A percentile compares a stretch with the other conserved stretches of the same genome.
These are phyloP conservation scores for Enteromius argenteus DNA, from an alignment of 2,797 vertebrate species.

Conservation along the genomic window DNA sequence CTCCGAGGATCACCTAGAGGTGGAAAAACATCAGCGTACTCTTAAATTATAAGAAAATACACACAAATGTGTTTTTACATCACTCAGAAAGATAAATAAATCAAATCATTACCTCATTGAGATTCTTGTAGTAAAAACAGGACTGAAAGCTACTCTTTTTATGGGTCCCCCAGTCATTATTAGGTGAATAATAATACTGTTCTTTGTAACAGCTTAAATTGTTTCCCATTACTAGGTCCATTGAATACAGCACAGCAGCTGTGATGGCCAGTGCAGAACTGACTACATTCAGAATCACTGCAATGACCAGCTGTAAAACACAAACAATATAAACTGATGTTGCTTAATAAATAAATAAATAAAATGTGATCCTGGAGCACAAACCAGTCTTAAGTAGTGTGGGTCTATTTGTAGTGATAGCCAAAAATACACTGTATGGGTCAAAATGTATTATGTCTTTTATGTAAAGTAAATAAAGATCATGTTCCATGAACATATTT, in stretches of 20 bases:
- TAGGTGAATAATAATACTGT: not conserved
- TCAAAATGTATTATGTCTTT: too few relatives aligned
- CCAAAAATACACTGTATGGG: too few relatives aligned
- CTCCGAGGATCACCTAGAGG: conserved; percentile 57
- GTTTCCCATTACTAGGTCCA: conserved; percentile 10
- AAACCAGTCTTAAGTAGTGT: too few relatives aligned
- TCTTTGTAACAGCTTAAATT: not conserved
- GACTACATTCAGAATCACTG: conserved; percentile 63
- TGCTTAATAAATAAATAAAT: not conserved
- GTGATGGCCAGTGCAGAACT: conserved; percentile 66
- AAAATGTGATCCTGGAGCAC: too few relatives aligned
- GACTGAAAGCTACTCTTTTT: not conserved
- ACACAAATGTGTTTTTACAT: not conserved
- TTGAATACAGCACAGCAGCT: conserved; percentile 63
- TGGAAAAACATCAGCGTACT: not conserved
- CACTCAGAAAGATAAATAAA: not conserved
- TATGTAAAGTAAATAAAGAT: too few relatives aligned
- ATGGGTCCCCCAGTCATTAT: not conserved
- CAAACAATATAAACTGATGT: not conserved
- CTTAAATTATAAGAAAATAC: not conserved
- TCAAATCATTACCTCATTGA: not conserved
- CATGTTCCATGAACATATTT: too few relatives aligned
- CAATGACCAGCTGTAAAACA: conserved; percentile 65
- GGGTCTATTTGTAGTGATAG: too few relatives aligned
- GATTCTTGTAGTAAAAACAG: conserved; percentile 3